A percentile compares a stretch with the other conserved stretches of the same genome.
These are phyloP conservation scores for Cotesia vestalis DNA, from an alignment of 1,140 invertebrate genomes.

Conservation along the genomic window DNA sequence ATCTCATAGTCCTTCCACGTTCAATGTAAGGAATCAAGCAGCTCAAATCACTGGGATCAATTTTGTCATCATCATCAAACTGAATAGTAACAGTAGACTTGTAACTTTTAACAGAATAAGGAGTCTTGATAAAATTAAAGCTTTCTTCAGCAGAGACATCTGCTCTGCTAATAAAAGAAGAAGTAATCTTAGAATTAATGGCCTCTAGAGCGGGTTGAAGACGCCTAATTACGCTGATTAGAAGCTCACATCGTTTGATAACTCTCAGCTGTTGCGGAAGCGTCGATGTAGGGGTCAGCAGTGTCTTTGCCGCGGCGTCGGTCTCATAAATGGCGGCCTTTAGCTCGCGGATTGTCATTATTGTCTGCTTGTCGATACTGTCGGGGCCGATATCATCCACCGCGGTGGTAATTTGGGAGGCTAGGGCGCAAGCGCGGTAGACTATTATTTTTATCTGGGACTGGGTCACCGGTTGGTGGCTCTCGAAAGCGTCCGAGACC, in stretches of 20 bases:
- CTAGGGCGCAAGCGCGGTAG: constrained; percentile 55
- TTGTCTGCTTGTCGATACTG: constrained; percentile 56
- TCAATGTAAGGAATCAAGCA: constrained; percentile 61
- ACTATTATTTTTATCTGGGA: constrained; percentile 55
- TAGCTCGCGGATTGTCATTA: constrained; percentile 59
- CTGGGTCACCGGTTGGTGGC: constrained; percentile 52
- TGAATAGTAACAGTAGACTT: constrained; percentile 60
- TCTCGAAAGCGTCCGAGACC: constrained; percentile 57
- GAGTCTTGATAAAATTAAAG: constrained; percentile 56
- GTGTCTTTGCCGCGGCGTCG: constrained; percentile 54
- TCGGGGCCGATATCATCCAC: constrained; percentile 60
- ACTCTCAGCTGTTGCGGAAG: constrained; percentile 60
- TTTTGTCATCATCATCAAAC: constrained; percentile 51
- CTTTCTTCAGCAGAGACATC: constrained; percentile 45
- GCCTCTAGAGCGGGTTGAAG: constrained; percentile 55
- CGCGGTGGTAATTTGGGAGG: constrained; percentile 54
- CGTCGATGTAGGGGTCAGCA: constrained; percentile 53
- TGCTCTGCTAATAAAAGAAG: constrained; percentile 49
- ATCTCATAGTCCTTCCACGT: constrained; percentile 56
- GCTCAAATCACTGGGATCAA: constrained; percentile 49
- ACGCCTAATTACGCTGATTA: constrained; percentile 59
- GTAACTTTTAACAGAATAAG: constrained; percentile 61
- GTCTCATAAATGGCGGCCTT: constrained; percentile 64
- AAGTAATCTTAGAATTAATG: constrained; percentile 50
- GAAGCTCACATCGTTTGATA: constrained; percentile 61